A percentile compares a stretch with the other conserved stretches of the same genome.
phyloP scores from a whole-genome alignment of 2,888 invertebrate genomes.

The Idaea aversata region DNA sequence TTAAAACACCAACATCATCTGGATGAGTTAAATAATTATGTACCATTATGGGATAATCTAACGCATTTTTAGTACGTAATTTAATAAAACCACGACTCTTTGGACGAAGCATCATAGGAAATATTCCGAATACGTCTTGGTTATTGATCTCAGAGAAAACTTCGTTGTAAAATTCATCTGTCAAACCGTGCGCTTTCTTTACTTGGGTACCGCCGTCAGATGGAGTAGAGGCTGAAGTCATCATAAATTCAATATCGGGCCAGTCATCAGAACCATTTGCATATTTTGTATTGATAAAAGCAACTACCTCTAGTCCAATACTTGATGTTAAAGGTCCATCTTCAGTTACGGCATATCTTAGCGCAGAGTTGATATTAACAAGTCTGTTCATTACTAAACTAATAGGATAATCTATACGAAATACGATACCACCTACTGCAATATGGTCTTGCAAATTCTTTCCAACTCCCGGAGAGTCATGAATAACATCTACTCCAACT shows the following conservation, averaged over 20 bases:
- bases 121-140: conserved; percentile 89
- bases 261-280: conserved; percentile 92
- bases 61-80: conserved; percentile 84
- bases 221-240: conserved; percentile 89
- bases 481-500: conserved; percentile 86
- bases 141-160: conserved; percentile 86
- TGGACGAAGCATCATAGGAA: conserved; percentile 94
- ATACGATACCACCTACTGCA: conserved; percentile 90
- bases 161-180: conserved; percentile 89
- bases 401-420: conserved; percentile 89
- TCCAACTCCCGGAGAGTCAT: conserved; percentile 91
- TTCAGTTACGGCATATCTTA: conserved; percentile 91
- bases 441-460: conserved; percentile 94
- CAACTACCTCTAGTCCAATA: conserved; percentile 92
- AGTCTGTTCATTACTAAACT: conserved; percentile 89
- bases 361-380: conserved; percentile 90
- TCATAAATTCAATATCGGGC: conserved; percentile 96
- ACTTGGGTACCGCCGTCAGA: conserved; percentile 92
- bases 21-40: conserved; percentile 95
- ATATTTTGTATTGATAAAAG: conserved; percentile 93
- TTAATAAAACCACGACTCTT: conserved; percentile 91
- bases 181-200: conserved; percentile 89
- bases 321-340: conserved; percentile 93
- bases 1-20: conserved; percentile 89
- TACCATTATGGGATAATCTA: conserved; percentile 91